Evolutionary conservation across 2,113 vertebrate species (phyloP).

Genomic region (Alexandromys fortis): DNA sequence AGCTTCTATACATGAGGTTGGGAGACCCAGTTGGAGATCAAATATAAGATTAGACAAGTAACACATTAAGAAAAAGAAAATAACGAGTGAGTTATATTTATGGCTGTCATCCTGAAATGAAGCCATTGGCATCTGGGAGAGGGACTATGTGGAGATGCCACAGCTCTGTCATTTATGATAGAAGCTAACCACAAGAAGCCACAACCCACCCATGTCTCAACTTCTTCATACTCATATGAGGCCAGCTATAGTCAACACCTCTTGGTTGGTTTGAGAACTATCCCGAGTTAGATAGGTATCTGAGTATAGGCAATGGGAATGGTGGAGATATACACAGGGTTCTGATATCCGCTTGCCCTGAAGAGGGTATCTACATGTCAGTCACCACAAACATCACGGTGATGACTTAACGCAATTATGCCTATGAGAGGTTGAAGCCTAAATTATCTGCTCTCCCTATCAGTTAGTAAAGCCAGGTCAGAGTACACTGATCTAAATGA

Average conservation of each 20-base stretch:
- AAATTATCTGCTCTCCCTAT: not conserved
- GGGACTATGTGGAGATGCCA: not conserved
- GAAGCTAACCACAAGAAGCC: not conserved
- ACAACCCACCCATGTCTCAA: not conserved
- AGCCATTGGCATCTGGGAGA: not conserved
- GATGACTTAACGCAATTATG: not conserved
- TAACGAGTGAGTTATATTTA: not conserved
- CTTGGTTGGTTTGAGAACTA: not conserved
- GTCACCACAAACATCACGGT: not conserved
- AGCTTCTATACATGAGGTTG: not conserved
- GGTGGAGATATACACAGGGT: not conserved
- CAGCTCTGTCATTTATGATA: not conserved
- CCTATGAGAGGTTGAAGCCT: not conserved
- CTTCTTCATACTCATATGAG: not conserved
- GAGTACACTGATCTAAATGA: not conserved
- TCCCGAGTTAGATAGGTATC: not conserved
- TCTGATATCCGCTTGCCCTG: not conserved
- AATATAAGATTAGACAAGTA: not conserved
- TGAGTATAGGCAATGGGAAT: not conserved
- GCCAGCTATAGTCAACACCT: too few species aligned
- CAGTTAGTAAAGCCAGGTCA: not conserved
- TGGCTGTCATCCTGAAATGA: not conserved
- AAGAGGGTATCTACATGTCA: not conserved
- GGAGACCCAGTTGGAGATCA: not conserved
- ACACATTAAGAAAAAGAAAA: not conserved